Evolutionary conservation across 2,888 invertebrate genomes (phyloP).

Genomic region (Trissoscelio sp.): DNA sequence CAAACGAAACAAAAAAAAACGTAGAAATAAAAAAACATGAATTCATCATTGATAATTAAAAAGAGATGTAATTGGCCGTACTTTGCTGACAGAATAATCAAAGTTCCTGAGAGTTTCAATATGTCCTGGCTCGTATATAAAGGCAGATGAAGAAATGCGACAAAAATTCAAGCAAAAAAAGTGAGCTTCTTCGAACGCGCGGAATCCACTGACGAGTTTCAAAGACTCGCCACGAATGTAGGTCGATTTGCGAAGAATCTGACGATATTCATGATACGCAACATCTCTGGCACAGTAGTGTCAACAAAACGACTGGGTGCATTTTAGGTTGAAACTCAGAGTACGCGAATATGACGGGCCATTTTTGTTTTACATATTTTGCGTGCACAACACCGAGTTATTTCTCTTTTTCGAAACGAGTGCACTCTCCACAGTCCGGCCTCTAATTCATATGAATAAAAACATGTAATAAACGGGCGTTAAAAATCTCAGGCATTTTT

Average conservation of each 20-base stretch:
- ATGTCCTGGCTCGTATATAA: constrained; percentile 21
- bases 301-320: constrained; percentile 23
- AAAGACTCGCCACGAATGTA: constrained; percentile 46
- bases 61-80: no score
- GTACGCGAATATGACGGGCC: background rate
- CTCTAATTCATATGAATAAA: constrained; percentile 18
- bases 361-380: constrained; percentile 14
- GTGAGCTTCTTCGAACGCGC: constrained; percentile 22
- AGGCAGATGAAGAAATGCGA: constrained; percentile 38
- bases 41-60: no score
- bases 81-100: no score
- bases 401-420: constrained; percentile 20
- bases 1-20: no score
- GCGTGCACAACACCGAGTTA: background rate
- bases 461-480: constrained; percentile 19
- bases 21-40: no score
- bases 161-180: constrained; percentile 46
- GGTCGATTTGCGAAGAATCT: constrained; percentile 57
- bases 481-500: constrained; percentile 9
- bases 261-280: constrained; percentile 37
- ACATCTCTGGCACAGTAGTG: constrained; percentile 22
- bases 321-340: constrained; percentile 18
- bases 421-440: background rate
- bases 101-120: no score
- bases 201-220: constrained; percentile 48